Evolutionary conservation across 2,797 vertebrate genomes (phyloP).

Genomic region (Prunella strophiata): DNA sequence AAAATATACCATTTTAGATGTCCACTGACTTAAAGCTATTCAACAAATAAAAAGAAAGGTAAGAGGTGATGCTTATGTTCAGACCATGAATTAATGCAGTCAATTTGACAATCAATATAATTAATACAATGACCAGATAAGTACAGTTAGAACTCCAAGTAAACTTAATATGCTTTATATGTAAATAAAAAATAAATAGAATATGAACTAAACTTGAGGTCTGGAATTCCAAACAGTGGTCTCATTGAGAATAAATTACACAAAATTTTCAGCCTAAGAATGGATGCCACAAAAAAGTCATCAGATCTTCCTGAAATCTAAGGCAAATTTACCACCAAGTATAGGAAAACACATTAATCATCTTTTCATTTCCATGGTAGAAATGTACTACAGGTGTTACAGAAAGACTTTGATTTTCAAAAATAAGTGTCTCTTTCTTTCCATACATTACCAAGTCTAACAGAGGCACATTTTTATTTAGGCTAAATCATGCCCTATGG

Average conservation of each 20-base stretch:
- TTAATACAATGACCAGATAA: not conserved
- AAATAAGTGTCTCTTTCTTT: not conserved
- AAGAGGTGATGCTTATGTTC: not conserved
- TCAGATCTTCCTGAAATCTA: not conserved
- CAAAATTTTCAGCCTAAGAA: not conserved
- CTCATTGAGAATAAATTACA: not conserved
- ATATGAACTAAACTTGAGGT: not conserved
- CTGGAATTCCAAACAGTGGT: not conserved
- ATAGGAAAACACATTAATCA: not conserved
- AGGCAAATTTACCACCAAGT: not conserved
- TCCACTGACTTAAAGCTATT: not conserved
- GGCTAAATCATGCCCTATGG: constrained; percentile 32
- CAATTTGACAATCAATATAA: not conserved
- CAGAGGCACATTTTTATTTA: constrained; percentile 24
- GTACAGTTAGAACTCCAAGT: not conserved
- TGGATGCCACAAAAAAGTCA: not conserved
- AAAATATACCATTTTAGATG: not conserved
- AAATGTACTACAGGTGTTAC: constrained; percentile 10
- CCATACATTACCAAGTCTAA: not conserved
- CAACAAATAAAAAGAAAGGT: not conserved
- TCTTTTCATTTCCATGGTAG: not conserved
- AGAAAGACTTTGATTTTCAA: not conserved
- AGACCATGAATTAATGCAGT: not conserved
- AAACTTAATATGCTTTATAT: not conserved
- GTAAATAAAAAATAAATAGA: not conserved